Evolutionary conservation across 2,797 vertebrate species (phyloP).

Genomic region (Philypnodon macrostomus): DNA sequence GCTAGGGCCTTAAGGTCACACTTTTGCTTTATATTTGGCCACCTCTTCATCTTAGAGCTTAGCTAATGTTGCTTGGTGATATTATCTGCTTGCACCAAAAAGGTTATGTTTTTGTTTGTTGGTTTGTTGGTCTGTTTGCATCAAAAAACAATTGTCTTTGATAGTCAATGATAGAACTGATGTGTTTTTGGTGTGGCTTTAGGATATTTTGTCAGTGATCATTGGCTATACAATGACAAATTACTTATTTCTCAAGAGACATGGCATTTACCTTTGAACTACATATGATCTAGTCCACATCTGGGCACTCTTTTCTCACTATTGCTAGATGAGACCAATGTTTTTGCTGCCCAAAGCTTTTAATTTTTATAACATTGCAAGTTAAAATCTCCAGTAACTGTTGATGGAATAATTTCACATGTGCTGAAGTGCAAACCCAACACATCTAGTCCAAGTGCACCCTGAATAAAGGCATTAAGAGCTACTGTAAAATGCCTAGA

Average conservation of each 20-base stretch:
- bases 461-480: conserved; percentile 29
- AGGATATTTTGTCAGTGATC: too few species aligned
- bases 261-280: too few species aligned
- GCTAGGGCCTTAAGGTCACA: conserved; percentile 38
- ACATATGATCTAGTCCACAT: too few species aligned
- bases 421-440: conserved; percentile 14
- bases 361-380: not conserved
- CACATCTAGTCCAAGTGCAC: conserved; percentile 18
- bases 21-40: conserved; percentile 25
- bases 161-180: too few species aligned
- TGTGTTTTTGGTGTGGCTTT: too few species aligned
- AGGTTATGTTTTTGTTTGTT: not conserved
- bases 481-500: conserved; percentile 34
- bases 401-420: conserved; percentile 4
- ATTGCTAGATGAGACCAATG: too few species aligned
- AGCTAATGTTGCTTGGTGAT: conserved; percentile 38
- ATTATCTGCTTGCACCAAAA: conserved; percentile 21
- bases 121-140: too few species aligned
- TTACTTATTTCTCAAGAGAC: too few species aligned
- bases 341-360: too few species aligned
- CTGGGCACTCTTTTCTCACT: too few species aligned
- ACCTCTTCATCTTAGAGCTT: conserved; percentile 15
- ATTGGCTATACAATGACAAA: too few species aligned
- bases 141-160: too few species aligned
- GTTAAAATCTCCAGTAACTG: conserved; percentile 2